These are phyloP conservation scores for Stichodactyla helianthus DNA, from an alignment of 64 coral and sea anemone genomes.

Conservation along the genomic window DNA sequence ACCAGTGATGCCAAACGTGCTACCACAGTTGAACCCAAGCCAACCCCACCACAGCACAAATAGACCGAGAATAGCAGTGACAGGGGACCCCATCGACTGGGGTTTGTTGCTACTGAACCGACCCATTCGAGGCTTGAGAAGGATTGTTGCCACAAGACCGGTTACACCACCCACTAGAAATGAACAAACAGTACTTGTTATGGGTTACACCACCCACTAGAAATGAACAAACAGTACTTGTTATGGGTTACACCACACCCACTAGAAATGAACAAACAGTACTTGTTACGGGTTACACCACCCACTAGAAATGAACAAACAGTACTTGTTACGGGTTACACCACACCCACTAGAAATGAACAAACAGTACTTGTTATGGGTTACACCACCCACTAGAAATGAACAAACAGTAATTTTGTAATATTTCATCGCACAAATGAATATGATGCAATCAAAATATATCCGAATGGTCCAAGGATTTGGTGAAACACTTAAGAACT, in stretches of 20 bases:
- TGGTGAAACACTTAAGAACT: too few species aligned
- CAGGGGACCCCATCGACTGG: slow-evolving; percentile 56
- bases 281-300: slow-evolving; percentile 39
- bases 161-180: slow-evolving; percentile 59
- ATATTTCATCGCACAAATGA: too few species aligned
- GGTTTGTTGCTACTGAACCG: slow-evolving; percentile 48
- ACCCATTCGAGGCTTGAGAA: slow-evolving; percentile 56
- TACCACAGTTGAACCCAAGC: slow-evolving; percentile 71
- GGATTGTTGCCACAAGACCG: slow-evolving; percentile 45
- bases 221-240: background rate
- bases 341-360: background rate
- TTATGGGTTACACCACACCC: background rate
- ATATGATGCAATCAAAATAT: too few species aligned
- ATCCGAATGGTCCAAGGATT: too few species aligned
- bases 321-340: background rate
- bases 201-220: background rate
- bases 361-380: background rate
- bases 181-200: background rate
- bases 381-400: background rate
- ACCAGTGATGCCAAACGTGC: slow-evolving; percentile 56
- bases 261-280: background rate
- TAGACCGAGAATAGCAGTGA: slow-evolving; percentile 60
- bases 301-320: slow-evolving; percentile 26
- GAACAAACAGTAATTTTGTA: too few species aligned
- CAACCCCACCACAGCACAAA: slow-evolving; percentile 70